Base-by-base conservation (phyloP, 2,888 invertebrate genomes). In the Drymonia ruficornis region DNA sequence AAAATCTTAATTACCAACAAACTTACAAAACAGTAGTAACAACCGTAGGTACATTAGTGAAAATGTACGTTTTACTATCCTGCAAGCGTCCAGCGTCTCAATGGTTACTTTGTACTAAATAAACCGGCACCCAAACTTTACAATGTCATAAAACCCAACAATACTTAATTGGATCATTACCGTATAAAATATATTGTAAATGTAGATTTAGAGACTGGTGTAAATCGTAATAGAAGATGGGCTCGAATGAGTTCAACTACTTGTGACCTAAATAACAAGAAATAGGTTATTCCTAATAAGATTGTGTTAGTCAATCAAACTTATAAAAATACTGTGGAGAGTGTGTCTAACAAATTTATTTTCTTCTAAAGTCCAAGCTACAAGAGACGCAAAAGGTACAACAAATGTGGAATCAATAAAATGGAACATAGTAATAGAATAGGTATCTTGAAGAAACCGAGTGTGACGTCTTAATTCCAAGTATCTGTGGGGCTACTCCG, bases 401-500 rank as follows among this genome's bases (percentile, higher is more conserved):
- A 63, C 29, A 19, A 50, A 53, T 42, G 23, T 23, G 7, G 4
- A 23, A 23, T 23, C 51, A 52, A 51, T 40, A 23, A 19, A 53
- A 23, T 13, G 13, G 54, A 50, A 45, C 18, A 50, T 49, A 52
- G 13, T 38, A 15, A 13, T 15, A 13, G n/a, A n/a, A n/a, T n/a
- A 6, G 23, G n/a, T 28, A 28, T 3, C 28, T 19, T 6, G 15
- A 11, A 29, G 29, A 6, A 29, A 29, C 46, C 15, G 50, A 47
- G 44, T 38, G 49, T 57, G 50, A 55, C 59, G 59, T 53, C 55
- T 51, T 51, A 55, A 58, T 58, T 56, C 38, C 52, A 57, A 53
- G 45, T 50, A 38, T 31, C 43, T n/a, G 48, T 47, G 5, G 5
- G n/a, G n/a, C n/a, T n/a, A n/a, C n/a, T n/a, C n/a, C n/a, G n/a